These are phyloP conservation scores for Caenorhabditis inopinata DNA, from an alignment of 1,140 invertebrate species.

Conservation along the genomic window DNA sequence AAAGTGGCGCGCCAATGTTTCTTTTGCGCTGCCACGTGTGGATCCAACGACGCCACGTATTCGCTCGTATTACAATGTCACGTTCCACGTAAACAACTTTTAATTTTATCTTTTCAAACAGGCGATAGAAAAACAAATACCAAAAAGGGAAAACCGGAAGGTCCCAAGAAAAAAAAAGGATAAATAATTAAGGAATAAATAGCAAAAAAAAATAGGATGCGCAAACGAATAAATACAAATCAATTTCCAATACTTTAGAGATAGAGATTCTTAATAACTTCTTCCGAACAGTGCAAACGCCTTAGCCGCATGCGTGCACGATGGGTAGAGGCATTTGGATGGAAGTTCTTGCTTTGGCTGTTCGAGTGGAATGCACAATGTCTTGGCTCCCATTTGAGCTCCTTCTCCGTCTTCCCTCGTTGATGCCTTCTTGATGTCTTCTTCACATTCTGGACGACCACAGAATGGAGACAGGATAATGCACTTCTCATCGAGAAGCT, in stretches of 20 bases:
- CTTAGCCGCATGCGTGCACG: slow-evolving; percentile 78
- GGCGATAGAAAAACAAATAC: background rate
- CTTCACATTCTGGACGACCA: slow-evolving; percentile 83
- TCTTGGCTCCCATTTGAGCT: slow-evolving; percentile 94
- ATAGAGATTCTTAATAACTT: slow-evolving; percentile 74
- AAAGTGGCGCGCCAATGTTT: no score
- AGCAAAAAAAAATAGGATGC: background rate
- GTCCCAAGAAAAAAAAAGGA: no score
- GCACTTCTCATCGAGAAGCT: slow-evolving; percentile 77
- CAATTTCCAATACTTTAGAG: background rate
- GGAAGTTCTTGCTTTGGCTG: slow-evolving; percentile 74
- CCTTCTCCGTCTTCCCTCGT: slow-evolving; percentile 78
- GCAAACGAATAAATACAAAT: slow-evolving; percentile 8
- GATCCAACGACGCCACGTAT: no score
- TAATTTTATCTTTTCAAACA: no score
- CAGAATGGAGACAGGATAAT: slow-evolving; percentile 91
- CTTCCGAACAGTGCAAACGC: slow-evolving; percentile 90
- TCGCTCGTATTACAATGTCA: no score
- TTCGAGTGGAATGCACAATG: slow-evolving; percentile 91
- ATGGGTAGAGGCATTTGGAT: slow-evolving; percentile 84
- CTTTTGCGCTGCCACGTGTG: no score
- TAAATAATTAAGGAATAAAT: no score
- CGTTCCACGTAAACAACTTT: no score
- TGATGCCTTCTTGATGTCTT: slow-evolving; percentile 75
- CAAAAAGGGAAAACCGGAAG: background rate